Conservation (phyloP, 2,113 vertebrate genomes). For the Camelus bactrianus region DNA sequence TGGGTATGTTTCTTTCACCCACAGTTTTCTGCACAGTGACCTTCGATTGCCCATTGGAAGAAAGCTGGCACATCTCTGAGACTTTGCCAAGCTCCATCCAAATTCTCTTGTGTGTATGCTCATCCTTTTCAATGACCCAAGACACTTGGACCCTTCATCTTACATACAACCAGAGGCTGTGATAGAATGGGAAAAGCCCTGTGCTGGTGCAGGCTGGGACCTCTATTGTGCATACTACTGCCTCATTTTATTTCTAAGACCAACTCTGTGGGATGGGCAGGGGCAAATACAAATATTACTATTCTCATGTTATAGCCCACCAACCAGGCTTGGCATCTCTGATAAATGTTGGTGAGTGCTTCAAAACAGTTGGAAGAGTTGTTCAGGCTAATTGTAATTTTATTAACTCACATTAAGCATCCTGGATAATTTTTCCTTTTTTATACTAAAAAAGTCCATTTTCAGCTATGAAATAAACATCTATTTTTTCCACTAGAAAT, state of each 20-base stretch:
- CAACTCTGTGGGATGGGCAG: neutral
- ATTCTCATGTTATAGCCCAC: neutral
- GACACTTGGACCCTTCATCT: neutral
- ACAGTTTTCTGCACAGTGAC: too few relatives aligned
- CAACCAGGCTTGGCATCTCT: slow-evolving; percentile 13
- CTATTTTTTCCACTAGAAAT: slow-evolving; percentile 22
- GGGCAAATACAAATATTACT: neutral
- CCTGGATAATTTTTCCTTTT: slow-evolving; percentile 22
- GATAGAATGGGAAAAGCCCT: neutral
- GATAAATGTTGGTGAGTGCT: neutral
- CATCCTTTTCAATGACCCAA: neutral
- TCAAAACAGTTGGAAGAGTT: slow-evolving; percentile 11
- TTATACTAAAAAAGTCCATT: slow-evolving; percentile 56
- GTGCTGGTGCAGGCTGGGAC: neutral
- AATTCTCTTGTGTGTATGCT: neutral
- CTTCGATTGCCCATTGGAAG: neutral
- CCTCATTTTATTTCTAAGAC: neutral
- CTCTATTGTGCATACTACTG: neutral
- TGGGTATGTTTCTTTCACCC: neutral
- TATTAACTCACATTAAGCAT: slow-evolving; percentile 59
- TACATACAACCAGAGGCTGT: neutral
- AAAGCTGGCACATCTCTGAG: neutral
- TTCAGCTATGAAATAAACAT: slow-evolving; percentile 59
- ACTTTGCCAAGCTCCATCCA: neutral
- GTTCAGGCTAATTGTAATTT: slow-evolving; percentile 32